A percentile compares a stretch with the other conserved stretches of the same genome.
Evolutionary conservation across 2,113 vertebrate genomes (phyloP).

Genomic region (Blennius ocellaris): DNA sequence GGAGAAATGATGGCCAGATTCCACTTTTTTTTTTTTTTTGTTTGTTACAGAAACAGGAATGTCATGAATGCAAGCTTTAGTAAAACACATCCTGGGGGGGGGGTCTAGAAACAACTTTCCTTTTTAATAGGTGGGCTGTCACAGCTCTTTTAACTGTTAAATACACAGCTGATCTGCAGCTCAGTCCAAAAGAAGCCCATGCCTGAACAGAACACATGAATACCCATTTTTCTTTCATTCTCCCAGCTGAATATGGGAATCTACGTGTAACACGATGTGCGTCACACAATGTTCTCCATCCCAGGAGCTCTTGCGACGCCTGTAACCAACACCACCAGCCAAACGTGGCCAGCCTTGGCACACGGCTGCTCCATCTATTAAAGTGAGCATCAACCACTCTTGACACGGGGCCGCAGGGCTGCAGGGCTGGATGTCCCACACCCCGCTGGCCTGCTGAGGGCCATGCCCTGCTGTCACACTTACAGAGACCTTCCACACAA

Average conservation of each 20-base stretch:
- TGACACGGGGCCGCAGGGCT: constrained; percentile 40
- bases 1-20: constrained; percentile 14
- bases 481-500: constrained; percentile 1
- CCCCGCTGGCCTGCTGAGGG: constrained; percentile 46
- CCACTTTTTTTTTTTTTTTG: not conserved
- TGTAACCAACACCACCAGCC: constrained; percentile 69
- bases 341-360: constrained; percentile 61
- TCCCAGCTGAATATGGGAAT: not conserved
- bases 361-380: constrained; percentile 50
- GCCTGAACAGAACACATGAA: not conserved
- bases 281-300: constrained; percentile 56
- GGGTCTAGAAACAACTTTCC: not conserved
- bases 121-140: constrained; percentile 23
- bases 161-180: constrained; percentile 23
- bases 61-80: constrained; percentile 34
- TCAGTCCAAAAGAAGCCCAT: constrained; percentile 17
- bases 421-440: constrained; percentile 30
- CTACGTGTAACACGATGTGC: constrained; percentile 50
- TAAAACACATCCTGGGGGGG: constrained; percentile 1
- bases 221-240: constrained; percentile 34
- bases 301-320: constrained; percentile 55
- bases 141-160: constrained; percentile 12
- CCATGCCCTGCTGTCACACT: constrained; percentile 32
- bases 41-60: not conserved
- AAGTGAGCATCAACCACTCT: constrained; percentile 45